Percentiles rank a stretch among this genome's conserved stretches.
phyloP scores from a whole-genome alignment of 2,888 invertebrate species.

The Tridacna gigas region DNA sequence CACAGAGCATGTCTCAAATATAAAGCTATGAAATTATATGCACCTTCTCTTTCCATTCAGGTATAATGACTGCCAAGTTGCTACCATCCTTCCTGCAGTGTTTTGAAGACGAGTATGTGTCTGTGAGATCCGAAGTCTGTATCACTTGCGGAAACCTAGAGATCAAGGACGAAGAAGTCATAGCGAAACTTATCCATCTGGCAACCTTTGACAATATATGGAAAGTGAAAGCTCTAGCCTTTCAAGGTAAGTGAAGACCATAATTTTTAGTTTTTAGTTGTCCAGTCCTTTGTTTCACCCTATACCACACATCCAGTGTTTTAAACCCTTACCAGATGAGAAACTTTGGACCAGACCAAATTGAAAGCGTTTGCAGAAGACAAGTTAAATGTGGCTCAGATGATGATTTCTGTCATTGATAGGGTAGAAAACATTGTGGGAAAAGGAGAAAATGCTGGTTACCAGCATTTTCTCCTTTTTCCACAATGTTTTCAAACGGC shows the following conservation, averaged over 20 bases:
- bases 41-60: conserved; percentile 61
- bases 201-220: conserved; percentile 84
- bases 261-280: background rate
- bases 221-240: conserved; percentile 84
- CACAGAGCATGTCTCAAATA: too few relatives aligned
- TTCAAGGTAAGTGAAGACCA: conserved; percentile 80
- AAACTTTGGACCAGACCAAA: too few relatives aligned
- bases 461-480: too few relatives aligned
- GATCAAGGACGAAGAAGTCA: conserved; percentile 80
- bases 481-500: too few relatives aligned
- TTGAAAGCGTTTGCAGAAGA: too few relatives aligned
- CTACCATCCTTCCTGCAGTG: conserved; percentile 83
- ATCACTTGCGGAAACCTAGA: conserved; percentile 81
- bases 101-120: conserved; percentile 83
- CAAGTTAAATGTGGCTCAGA: too few relatives aligned
- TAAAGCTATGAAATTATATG: too few relatives aligned
- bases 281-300: background rate
- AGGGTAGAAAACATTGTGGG: too few relatives aligned
- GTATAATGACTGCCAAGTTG: conserved; percentile 85
- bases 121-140: conserved; percentile 83
- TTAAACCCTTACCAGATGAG: too few relatives aligned
- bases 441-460: too few relatives aligned
- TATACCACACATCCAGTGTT: too few relatives aligned
- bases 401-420: too few relatives aligned
- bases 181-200: conserved; percentile 79